Evolutionary conservation across 2,888 invertebrate species (phyloP), one percentile per base, ranked within the genome.

Genomic region (Drosophila buzzatii): DNA sequence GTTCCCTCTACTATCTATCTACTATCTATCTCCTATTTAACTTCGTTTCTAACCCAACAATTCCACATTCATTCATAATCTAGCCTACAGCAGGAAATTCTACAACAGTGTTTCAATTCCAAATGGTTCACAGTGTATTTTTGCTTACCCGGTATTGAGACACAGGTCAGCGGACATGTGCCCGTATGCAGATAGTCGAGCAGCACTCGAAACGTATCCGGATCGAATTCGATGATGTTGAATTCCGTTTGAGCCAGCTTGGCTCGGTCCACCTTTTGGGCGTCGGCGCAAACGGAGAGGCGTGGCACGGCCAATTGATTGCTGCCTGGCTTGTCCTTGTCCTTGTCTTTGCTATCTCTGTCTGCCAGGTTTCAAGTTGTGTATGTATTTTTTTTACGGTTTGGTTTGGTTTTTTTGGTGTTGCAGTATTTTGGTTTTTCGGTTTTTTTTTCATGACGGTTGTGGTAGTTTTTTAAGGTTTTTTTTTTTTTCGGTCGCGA

Each of bases 201-300:
- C 3, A 98, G 94, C 85, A 97, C 97, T 73, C 97, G 95, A 93
- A 98, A 98, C 12, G 98, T 98, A 81, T 98, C 98, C 51, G 98
- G 96, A 93, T 98, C 98, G 93, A 98, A 98, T 93, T 98, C 98
- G 91, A 98, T 98, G 92, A 98, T 98, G 80, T 97, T 97, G 94
- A 98, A 98, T 96, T 98, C 98, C 80, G 97, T 97, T 94, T 98
- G 98, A 60, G 98, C 98, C 73, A 98, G 94, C 93, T 98, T 98
- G 71, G 97, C 96, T 76, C 97, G 95, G 93, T 98, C 98, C 27
- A 98, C 98, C 94, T 98, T 98, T 92, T 98, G 98, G 76, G 97
- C 97, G 92, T 98, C 98, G 7, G 98, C 98, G 93, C 98, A 98
- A 61, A 98, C 98, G 77, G 97, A 98, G 65, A 98, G 94, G 81